phyloP scores from a whole-genome alignment of 2,888 invertebrate species.

The Chrysolina haemoptera region DNA sequence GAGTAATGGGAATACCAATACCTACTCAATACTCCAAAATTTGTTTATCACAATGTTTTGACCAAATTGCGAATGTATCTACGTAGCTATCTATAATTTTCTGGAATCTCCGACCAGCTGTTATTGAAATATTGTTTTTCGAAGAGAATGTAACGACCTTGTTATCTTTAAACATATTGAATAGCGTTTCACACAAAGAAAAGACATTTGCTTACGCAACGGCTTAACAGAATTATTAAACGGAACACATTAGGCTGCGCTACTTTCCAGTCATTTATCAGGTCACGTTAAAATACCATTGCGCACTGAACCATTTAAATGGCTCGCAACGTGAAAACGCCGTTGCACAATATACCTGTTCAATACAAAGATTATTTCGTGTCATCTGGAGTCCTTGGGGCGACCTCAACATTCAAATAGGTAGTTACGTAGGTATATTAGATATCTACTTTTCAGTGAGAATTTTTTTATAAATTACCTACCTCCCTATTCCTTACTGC shows the following conservation, averaged over 20 bases:
- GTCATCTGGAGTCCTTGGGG: slow-evolving; percentile 12
- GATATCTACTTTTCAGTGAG: too few species aligned
- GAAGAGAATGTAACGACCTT: slow-evolving; percentile 65
- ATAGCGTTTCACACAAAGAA: slow-evolving; percentile 63
- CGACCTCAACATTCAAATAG: too few species aligned
- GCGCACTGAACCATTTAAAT: slow-evolving; percentile 36
- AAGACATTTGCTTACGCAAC: slow-evolving; percentile 57
- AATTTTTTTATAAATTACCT: too few species aligned
- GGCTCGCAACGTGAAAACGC: slow-evolving; percentile 11
- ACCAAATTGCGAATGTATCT: too few species aligned
- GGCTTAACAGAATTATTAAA: slow-evolving; percentile 35
- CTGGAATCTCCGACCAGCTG: neutral
- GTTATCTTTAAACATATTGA: slow-evolving; percentile 63
- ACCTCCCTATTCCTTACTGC: too few species aligned
- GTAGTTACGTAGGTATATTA: too few species aligned
- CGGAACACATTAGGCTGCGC: slow-evolving; percentile 33
- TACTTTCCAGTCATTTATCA: slow-evolving; percentile 27
- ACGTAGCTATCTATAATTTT: neutral
- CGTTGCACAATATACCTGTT: slow-evolving; percentile 21
- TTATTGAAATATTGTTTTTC: slow-evolving; percentile 21
- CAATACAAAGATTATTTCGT: slow-evolving; percentile 10
- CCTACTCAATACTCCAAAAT: neutral
- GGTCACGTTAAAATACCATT: slow-evolving; percentile 29
- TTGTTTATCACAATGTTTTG: neutral
- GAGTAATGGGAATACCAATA: too few species aligned